Base-by-base conservation (phyloP, 2,113 vertebrate species). In the Pygoscelis antarcticus region DNA sequence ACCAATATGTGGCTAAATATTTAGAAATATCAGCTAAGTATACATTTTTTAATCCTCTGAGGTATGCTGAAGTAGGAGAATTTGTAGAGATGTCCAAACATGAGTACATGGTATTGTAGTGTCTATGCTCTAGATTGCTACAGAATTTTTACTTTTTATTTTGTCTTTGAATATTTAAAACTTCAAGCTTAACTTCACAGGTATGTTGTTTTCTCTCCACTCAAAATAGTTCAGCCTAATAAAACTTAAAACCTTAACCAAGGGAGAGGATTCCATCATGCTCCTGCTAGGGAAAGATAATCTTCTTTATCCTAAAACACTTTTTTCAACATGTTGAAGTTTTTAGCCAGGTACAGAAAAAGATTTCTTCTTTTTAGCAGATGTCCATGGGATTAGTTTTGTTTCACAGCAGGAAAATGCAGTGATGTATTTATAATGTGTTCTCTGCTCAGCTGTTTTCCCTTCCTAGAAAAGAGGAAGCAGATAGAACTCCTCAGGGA, bases 161-260 rank as follows among this genome's bases (percentile, higher is more conserved):
- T 92, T 74, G 17, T 55, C 52, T 83, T 82, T 83, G 26, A 69
- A 26, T 83, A 76, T 83, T 51, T 85, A 69, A 77, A 93, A 83
- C 19, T 5, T 80, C 29, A 79, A 32, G 11, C 38, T 12, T 79
- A 76, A 38, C 19, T 61, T 68, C 19, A 40, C 7, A 90, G 7
- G 8, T 55, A 22, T 29, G 7, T 54, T 75, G 9, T 30, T 76
- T 91, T 71, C 29, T 86, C 30, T 72, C 12, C 8, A 38, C 44
- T 64, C 49, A 55, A 26, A 75, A 60, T 46, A 75, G 18, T 60
- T 76, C 52, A 82, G 22, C 44, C 13, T 30, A 52, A 46, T 83
- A 72, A 87, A 89, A 61, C 20, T 74, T 70, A n/a, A 78, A 90
- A 46, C 38, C 16, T 82, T 55, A 68, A 44, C 6, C 30, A 76